Evolutionary conservation across 1,140 invertebrate species (phyloP).

Genomic region (Apis dorsata): DNA sequence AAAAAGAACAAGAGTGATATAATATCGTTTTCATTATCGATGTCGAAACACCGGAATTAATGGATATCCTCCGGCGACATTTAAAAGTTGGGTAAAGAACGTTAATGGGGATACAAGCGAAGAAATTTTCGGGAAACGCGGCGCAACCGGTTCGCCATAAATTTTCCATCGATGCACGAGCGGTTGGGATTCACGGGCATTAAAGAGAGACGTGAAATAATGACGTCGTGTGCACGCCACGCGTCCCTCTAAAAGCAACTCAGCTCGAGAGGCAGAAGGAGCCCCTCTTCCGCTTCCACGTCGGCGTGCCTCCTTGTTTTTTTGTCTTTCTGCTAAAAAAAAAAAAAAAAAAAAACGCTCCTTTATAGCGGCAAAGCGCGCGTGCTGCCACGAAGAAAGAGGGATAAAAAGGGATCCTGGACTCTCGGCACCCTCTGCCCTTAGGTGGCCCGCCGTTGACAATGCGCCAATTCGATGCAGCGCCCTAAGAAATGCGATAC

Average conservation of each 20-base stretch:
- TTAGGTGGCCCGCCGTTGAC: constrained; percentile 66
- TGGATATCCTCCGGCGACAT: constrained; percentile 3
- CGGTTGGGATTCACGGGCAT: no score
- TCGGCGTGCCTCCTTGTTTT: constrained; percentile 50
- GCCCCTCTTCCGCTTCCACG: constrained; percentile 54
- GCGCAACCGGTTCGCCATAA: constrained; percentile 54
- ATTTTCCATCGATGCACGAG: constrained; percentile 35
- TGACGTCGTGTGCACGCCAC: constrained; percentile 63
- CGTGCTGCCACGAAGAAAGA: constrained; percentile 58
- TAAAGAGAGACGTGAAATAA: constrained; percentile 50
- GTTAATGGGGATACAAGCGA: constrained; percentile 20
- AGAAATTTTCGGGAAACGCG: constrained; percentile 21
- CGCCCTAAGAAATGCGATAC: constrained; percentile 71
- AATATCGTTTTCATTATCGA: neutral
- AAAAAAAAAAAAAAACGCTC: constrained; percentile 15
- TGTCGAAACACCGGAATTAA: constrained; percentile 30
- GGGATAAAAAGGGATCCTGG: constrained; percentile 59
- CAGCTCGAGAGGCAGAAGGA: constrained; percentile 12
- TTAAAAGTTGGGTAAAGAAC: constrained; percentile 2
- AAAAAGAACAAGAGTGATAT: neutral
- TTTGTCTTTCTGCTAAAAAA: constrained; percentile 58
- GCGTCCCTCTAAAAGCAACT: constrained; percentile 51
- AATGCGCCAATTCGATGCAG: constrained; percentile 61
- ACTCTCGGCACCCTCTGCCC: constrained; percentile 52
- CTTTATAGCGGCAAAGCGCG: constrained; percentile 57